Percentiles rank a stretch among this genome's conserved stretches.
Conservation (phyloP, 2,113 vertebrate genomes). For the Gulo gulo region DNA sequence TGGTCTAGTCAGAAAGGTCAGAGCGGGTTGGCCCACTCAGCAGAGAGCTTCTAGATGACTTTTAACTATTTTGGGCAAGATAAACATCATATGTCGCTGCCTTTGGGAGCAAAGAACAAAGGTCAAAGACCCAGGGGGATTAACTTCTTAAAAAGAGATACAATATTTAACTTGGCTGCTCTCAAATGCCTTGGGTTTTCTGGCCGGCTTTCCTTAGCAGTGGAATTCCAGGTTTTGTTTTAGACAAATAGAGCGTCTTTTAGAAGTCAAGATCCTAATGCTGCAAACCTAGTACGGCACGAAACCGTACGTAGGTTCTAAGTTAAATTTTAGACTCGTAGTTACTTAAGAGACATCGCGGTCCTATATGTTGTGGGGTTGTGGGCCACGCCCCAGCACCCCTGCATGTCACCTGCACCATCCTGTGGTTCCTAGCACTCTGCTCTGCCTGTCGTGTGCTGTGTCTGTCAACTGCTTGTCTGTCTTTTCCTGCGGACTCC, state of each 20-base stretch:
- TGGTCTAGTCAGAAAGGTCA: slow-evolving; percentile 84
- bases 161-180: slow-evolving; percentile 77
- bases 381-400: no score
- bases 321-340: background rate
- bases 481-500: background rate
- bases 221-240: slow-evolving; percentile 58
- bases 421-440: no score
- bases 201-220: background rate
- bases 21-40: slow-evolving; percentile 72
- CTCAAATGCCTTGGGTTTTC: slow-evolving; percentile 12
- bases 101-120: slow-evolving; percentile 79
- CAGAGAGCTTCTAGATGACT: slow-evolving; percentile 77
- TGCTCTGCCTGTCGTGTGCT: rapidly evolving
- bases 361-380: background rate
- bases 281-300: background rate
- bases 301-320: background rate
- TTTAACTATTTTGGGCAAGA: slow-evolving; percentile 84
- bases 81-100: slow-evolving; percentile 77
- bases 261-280: slow-evolving; percentile 12
- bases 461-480: no score
- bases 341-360: background rate
- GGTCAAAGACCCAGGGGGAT: slow-evolving; percentile 66
- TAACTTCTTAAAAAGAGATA: slow-evolving; percentile 73
- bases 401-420: rapidly evolving
- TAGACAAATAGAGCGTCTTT: slow-evolving; percentile 45